A percentile compares a stretch with the other conserved stretches of the same genome.
These are phyloP conservation scores for Hystrix brachyura DNA, from an alignment of 2,113 vertebrate species.

Conservation along the genomic window DNA sequence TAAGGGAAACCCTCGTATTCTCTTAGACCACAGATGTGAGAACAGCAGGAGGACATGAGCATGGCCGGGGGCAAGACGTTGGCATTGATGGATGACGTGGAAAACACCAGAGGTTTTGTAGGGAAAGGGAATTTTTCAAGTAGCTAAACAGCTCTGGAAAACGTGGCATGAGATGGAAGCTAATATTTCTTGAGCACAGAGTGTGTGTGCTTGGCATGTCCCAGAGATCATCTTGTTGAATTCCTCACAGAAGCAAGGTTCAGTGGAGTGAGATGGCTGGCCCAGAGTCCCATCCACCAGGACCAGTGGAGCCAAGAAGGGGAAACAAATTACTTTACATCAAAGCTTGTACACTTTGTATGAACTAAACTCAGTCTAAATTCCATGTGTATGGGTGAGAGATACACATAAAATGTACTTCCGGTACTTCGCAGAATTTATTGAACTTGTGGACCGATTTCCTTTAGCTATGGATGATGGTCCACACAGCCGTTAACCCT, in stretches of 20 bases:
- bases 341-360: not conserved
- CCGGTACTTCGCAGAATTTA: conserved; percentile 63
- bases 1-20: conserved; percentile 81
- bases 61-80: conserved; percentile 71
- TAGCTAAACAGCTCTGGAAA: conserved; percentile 70
- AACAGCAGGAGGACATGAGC: conserved; percentile 75
- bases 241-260: not conserved
- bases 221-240: not conserved
- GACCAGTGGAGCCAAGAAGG: not conserved
- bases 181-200: not conserved
- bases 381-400: not conserved
- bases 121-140: conserved; percentile 68
- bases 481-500: conserved; percentile 81
- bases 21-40: conserved; percentile 80
- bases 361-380: conserved; percentile 35
- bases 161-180: not conserved
- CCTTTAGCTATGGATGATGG: conserved; percentile 82
- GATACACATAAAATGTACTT: not conserved
- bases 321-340: not conserved
- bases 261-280: not conserved
- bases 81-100: conserved; percentile 83
- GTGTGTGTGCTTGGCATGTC: not conserved
- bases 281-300: not conserved
- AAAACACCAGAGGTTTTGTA: conserved; percentile 74
- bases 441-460: conserved; percentile 72